A percentile compares a stretch with the other conserved stretches of the same genome.
Conservation (phyloP, 2,797 vertebrate genomes). For the Sebastes jordani region DNA sequence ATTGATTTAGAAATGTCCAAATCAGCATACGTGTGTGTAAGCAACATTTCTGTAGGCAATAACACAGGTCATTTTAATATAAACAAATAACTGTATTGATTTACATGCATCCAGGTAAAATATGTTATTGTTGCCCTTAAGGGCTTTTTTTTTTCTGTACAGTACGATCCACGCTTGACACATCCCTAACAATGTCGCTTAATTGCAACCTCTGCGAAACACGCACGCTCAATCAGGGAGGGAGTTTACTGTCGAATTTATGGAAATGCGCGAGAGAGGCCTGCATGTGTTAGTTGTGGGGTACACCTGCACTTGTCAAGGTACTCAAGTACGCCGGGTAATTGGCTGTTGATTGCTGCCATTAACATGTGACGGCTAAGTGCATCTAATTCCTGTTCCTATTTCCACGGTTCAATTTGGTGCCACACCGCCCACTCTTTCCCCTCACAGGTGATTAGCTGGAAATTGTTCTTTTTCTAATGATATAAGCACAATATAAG, state of each 20-base stretch:
- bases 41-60: constrained; percentile 19
- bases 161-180: constrained; percentile 47
- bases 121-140: constrained; percentile 50
- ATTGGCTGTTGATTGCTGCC: constrained; percentile 84
- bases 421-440: constrained; percentile 80
- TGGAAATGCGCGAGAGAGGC: constrained; percentile 71
- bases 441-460: constrained; percentile 75
- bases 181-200: constrained; percentile 69
- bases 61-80: constrained; percentile 38
- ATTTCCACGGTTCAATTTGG: constrained; percentile 79
- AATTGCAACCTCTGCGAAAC: constrained; percentile 70
- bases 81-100: constrained; percentile 60
- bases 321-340: constrained; percentile 77
- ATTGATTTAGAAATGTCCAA: constrained; percentile 21
- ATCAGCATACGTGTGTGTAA: constrained; percentile 6
- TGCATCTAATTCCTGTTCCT: constrained; percentile 82
- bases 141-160: constrained; percentile 22
- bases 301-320: constrained; percentile 83
- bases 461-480: constrained; percentile 75
- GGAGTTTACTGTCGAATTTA: constrained; percentile 73
- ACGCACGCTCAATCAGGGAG: constrained; percentile 61
- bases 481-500: constrained; percentile 72
- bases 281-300: constrained; percentile 61
- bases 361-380: constrained; percentile 84
- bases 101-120: constrained; percentile 55